Evolutionary conservation across 2,797 vertebrate genomes (phyloP), one percentile per base, ranked within the genome.

Genomic region (Loris lydekkerianus): DNA sequence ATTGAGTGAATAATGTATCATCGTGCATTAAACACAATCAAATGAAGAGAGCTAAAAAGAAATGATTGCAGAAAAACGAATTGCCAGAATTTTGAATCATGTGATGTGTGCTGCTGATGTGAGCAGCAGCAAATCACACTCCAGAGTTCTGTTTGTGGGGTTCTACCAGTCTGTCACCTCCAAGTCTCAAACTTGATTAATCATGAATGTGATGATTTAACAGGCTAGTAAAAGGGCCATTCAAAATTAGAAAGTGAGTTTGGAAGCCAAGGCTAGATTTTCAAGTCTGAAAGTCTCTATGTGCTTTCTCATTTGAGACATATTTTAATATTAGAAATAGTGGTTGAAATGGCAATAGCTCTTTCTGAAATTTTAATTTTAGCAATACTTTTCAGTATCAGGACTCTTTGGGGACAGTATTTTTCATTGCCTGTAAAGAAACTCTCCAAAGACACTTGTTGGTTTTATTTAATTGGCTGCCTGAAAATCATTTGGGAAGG

Each of bases 1-100:
- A 96, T 82, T 96, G 92, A 97, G 95, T 94, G 86, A 96, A 96
- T 95, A 90, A 94, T 96, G 83, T 93, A 86, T 92, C 94, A 94
- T 96, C 96, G 94, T 92, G 95, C 88, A 84, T 95, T 94, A 97
- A 95, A 94, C 78, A 92, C 43, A 37, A 63, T 67, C 90, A 81
- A 95, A 86, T 27, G 53, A 86, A 93, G 93, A 43, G 23, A 86
- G 70, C 46, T 97, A 96, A 96, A 97, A 94, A 96, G 96, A 85
- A 93, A 91, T 97, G 96, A 97, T 96, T 97, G 92, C 95, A 90
- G 88, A 58, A 81, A 95, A 95, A 80, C 13, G 82, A 96, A 95
- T 43, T 77, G 84, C 93, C 94, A 73, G 93, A 94, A 88, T 40
- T 73, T 15, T 31, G 49, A 92, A 40, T 93, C 88, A 91, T 3